Percentiles rank a stretch among this genome's conserved stretches.
Evolutionary conservation across 2,113 vertebrate species (phyloP).

Genomic region (Limnothrissa miodon): DNA sequence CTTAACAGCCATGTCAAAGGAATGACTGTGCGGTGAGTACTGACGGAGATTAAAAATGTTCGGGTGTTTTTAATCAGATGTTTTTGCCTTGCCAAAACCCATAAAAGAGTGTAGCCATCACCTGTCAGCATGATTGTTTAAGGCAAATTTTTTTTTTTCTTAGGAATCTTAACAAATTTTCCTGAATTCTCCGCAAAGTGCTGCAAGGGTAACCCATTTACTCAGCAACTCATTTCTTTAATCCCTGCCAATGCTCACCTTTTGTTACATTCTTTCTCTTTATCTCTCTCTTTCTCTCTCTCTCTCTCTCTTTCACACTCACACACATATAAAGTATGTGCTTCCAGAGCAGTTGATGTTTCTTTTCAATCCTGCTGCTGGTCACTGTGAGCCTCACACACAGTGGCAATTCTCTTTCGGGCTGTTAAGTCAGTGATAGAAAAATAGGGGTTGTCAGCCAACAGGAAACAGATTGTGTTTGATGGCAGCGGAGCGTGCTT

Average conservation of each 20-base stretch:
- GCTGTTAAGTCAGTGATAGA: background rate
- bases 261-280: background rate
- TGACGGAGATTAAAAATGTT: background rate
- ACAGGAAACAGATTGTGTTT: background rate
- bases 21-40: background rate
- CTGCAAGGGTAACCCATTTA: background rate
- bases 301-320: background rate
- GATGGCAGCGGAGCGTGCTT: background rate
- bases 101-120: background rate
- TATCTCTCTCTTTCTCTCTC: no score
- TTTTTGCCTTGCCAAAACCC: background rate
- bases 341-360: background rate
- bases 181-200: background rate
- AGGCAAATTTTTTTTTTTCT: background rate
- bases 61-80: background rate
- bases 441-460: background rate
- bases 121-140: background rate
- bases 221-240: background rate
- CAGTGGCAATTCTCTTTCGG: background rate
- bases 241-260: background rate
- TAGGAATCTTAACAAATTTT: background rate
- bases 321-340: background rate
- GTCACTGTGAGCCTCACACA: background rate
- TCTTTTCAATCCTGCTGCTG: background rate
- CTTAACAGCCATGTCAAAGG: background rate